phyloP scores from a whole-genome alignment of 2,113 vertebrate genomes.

The Alaudala cheleensis region DNA sequence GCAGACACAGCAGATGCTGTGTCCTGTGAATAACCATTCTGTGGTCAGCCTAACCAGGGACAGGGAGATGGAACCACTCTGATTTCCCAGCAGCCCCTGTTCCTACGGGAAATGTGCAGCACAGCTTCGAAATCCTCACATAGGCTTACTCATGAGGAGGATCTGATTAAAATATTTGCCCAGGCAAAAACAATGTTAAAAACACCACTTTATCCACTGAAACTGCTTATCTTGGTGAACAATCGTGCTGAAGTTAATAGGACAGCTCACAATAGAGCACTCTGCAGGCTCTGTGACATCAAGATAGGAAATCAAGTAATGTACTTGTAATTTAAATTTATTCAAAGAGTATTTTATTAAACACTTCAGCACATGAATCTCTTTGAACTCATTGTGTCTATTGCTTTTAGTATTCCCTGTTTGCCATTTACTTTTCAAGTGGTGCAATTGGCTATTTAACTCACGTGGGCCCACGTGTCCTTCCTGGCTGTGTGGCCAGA shows the following conservation, averaged over 20 bases:
- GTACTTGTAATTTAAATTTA: constrained; percentile 53
- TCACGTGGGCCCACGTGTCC: neutral
- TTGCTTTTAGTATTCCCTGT: constrained; percentile 22
- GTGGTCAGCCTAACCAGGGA: neutral
- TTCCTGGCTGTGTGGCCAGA: neutral
- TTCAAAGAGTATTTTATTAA: constrained; percentile 53
- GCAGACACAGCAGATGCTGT: neutral
- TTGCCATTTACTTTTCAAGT: constrained; percentile 30
- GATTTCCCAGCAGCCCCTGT: neutral
- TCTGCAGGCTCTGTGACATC: constrained; percentile 27
- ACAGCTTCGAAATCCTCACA: neutral
- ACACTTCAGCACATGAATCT: constrained; percentile 5
- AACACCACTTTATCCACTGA: neutral
- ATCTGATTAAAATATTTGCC: neutral
- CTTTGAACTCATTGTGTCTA: constrained; percentile 40
- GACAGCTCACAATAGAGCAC: neutral
- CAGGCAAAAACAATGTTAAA: neutral
- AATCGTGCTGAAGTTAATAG: constrained; percentile 22
- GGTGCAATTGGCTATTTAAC: neutral
- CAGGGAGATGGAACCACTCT: neutral
- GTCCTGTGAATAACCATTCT: neutral
- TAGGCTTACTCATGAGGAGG: neutral
- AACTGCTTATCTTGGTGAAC: constrained; percentile 28
- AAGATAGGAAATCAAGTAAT: constrained; percentile 28
- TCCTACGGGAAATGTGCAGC: neutral